Evolutionary conservation across 2,113 vertebrate genomes (phyloP).

Genomic region (Leptobrachium ailaonicum): DNA sequence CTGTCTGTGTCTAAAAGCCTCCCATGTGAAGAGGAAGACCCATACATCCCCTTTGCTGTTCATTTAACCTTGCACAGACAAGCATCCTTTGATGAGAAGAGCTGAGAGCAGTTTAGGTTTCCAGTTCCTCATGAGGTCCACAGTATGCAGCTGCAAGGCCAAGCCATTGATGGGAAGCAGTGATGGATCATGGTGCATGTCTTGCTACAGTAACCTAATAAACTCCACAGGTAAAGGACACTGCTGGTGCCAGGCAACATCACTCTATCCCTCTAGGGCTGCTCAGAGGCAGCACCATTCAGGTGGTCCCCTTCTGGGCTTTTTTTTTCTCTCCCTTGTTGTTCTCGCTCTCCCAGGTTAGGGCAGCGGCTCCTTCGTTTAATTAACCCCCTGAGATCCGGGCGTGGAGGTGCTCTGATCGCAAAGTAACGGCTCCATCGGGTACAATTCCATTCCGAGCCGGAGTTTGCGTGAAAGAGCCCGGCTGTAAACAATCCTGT

Average conservation of each 20-base stretch:
- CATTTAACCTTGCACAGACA: slow-evolving; percentile 62
- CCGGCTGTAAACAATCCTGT: slow-evolving; percentile 83
- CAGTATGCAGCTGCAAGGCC: slow-evolving; percentile 16
- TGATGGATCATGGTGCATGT: slow-evolving; percentile 47
- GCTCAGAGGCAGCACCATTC: slow-evolving; percentile 53
- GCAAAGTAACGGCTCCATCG: slow-evolving; percentile 80
- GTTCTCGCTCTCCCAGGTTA: slow-evolving; percentile 52
- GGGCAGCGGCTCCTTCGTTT: slow-evolving; percentile 68
- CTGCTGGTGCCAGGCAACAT: slow-evolving; percentile 47
- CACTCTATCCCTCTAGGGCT: slow-evolving; percentile 35
- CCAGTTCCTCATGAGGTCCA: slow-evolving; percentile 40
- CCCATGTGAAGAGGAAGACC: slow-evolving; percentile 49
- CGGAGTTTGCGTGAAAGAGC: slow-evolving; percentile 73
- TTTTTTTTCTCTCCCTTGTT: too few species aligned
- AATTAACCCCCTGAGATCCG: slow-evolving; percentile 83
- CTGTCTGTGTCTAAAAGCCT: slow-evolving; percentile 56
- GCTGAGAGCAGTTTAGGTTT: slow-evolving; percentile 52
- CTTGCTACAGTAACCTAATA: slow-evolving; percentile 54
- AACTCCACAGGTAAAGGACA: slow-evolving; percentile 51
- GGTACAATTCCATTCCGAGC: slow-evolving; percentile 82
- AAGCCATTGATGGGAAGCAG: neutral
- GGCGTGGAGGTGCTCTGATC: slow-evolving; percentile 69
- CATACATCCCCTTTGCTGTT: slow-evolving; percentile 52
- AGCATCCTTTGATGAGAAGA: slow-evolving; percentile 56
- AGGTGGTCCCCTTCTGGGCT: slow-evolving; percentile 58